These are phyloP conservation scores for Halyomorpha halys DNA, from an alignment of 1,140 invertebrate genomes.

Conservation along the genomic window DNA sequence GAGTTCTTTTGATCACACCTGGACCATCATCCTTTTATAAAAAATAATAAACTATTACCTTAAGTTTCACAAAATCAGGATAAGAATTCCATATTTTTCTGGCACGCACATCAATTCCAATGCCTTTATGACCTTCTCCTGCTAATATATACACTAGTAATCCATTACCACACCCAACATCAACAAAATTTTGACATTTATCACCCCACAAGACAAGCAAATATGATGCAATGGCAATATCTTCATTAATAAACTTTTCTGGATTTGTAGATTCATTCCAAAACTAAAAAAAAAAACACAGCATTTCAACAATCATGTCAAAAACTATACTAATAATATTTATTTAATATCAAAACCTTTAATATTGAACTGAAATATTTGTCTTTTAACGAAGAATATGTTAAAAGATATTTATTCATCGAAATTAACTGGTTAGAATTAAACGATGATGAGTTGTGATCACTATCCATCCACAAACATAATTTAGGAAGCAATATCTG, in stretches of 20 bases:
- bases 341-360: constrained; percentile 40
- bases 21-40: too few species aligned
- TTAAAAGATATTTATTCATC: constrained; percentile 54
- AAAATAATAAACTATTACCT: too few species aligned
- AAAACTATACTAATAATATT: not conserved
- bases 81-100: constrained; percentile 86
- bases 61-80: constrained; percentile 39
- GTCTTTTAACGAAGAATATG: constrained; percentile 65
- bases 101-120: constrained; percentile 79
- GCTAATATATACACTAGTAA: constrained; percentile 80
- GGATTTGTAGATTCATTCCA: constrained; percentile 92
- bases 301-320: not conserved
- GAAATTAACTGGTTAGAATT: constrained; percentile 53
- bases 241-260: constrained; percentile 91
- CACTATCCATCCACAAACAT: constrained; percentile 48
- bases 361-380: constrained; percentile 68
- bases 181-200: constrained; percentile 62
- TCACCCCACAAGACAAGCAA: constrained; percentile 67
- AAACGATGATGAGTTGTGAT: constrained; percentile 32
- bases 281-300: constrained; percentile 41
- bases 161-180: constrained; percentile 95
- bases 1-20: too few species aligned
- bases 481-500: constrained; percentile 47
- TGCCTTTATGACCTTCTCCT: constrained; percentile 72
- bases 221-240: constrained; percentile 89